These are phyloP conservation scores for Brachyhypopomus gauderio DNA, from an alignment of 2,113 vertebrate genomes.

Conservation along the genomic window DNA sequence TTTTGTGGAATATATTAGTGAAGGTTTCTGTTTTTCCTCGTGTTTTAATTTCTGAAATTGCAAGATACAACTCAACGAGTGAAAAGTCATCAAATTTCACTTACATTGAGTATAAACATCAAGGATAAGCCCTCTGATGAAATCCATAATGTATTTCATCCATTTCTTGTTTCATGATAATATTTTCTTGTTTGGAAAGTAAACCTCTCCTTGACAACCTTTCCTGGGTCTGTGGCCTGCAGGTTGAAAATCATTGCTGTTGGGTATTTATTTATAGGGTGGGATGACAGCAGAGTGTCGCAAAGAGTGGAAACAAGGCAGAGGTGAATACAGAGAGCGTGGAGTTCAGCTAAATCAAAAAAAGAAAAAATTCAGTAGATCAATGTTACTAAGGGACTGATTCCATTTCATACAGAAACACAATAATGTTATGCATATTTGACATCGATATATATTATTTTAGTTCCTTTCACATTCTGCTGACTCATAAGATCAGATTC, in stretches of 20 bases:
- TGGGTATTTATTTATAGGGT: constrained; percentile 14
- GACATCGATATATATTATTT: not conserved
- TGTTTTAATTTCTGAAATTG: too few relatives aligned
- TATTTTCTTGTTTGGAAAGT: not conserved
- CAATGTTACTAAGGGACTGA: not conserved
- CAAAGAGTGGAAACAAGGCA: not conserved
- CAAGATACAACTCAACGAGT: not conserved
- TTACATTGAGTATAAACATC: too few relatives aligned
- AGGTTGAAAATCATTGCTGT: constrained; percentile 10
- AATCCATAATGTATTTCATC: not conserved
- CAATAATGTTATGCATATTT: not conserved
- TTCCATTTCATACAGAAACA: not conserved
- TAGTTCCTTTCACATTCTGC: not conserved
- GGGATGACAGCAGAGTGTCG: not conserved
- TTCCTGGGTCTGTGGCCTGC: not conserved
- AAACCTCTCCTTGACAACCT: not conserved
- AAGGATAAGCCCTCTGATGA: not conserved
- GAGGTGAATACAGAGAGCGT: not conserved
- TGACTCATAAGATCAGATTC: not conserved
- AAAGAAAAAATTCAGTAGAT: not conserved
- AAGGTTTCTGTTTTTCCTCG: too few relatives aligned
- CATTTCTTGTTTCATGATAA: not conserved
- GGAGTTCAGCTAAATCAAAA: constrained; percentile 2
- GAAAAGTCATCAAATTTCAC: too few relatives aligned
- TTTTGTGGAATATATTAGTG: too few relatives aligned